Evolutionary conservation across 2,888 invertebrate species (phyloP).

Genomic region (Sarcophaga rosellei): DNA sequence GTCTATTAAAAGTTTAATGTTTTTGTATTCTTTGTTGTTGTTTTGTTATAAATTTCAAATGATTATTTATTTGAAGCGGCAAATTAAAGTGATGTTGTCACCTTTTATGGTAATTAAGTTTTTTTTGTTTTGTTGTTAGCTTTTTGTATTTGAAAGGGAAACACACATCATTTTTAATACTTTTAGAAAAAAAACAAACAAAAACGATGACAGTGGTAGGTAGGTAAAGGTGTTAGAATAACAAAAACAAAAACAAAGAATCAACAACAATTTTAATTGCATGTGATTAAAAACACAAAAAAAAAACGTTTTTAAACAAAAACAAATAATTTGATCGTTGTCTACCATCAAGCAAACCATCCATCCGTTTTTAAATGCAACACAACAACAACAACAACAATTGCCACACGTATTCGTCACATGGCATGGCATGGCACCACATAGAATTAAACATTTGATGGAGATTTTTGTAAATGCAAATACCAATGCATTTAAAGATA

Average conservation of each 20-base stretch:
- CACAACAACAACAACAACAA: not conserved
- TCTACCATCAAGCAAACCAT: not conserved
- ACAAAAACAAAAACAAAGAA: not conserved
- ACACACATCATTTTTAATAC: constrained; percentile 34
- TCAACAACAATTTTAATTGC: constrained; percentile 44
- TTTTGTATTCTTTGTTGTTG: not conserved
- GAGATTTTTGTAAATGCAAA: too few species aligned
- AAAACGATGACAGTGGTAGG: not conserved
- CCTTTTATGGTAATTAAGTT: constrained; percentile 59
- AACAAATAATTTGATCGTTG: not conserved
- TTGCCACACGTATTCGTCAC: not conserved
- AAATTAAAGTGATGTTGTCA: constrained; percentile 63
- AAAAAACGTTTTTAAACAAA: not conserved
- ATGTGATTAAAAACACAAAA: constrained; percentile 43
- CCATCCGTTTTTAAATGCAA: constrained; percentile 1
- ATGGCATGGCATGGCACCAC: too few species aligned
- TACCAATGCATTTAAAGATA: not conserved
- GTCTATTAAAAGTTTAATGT: not conserved
- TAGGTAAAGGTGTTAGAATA: too few species aligned
- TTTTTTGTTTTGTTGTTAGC: constrained; percentile 8
- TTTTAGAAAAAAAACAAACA: constrained; percentile 42
- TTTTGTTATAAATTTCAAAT: constrained; percentile 15
- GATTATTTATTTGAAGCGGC: constrained; percentile 61
- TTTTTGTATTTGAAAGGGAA: not conserved
- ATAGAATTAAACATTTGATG: too few species aligned